Evolutionary conservation across 2,888 invertebrate species (phyloP), one percentile per base, ranked within the genome.

Genomic region (Xylophagus ater): DNA sequence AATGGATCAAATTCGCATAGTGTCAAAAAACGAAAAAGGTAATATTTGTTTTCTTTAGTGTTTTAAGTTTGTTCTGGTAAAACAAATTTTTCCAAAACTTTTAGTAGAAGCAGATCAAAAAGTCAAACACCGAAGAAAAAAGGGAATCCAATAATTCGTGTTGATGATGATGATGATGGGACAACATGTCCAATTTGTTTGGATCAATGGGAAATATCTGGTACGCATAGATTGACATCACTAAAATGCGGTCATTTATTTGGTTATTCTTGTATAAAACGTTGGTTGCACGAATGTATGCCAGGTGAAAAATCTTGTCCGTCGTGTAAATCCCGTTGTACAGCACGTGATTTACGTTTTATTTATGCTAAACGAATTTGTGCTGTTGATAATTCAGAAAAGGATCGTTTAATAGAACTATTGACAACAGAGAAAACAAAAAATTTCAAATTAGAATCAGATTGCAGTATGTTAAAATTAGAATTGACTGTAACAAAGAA

Each of bases 181-280:
- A 72, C 76, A 53, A 71, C 73, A 0, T 94, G 94, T 52, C 77
- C 89, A 0, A 92, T 94, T 47, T 94, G 94, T 56, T 69, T 90
- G 46, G 93, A 93, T 39, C 65, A 72, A 3, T 94, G 90, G 87
- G 84, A 82, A 4, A 87, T 80, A 57, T 75, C 81, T 0, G 94
- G 93, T 0, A 75, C 73, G 0, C 96, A 96, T 59, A 71, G 92
- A 37, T 65, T 94, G 3, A 81, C 82, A n/a, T 79, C 87, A 0
- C 65, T 96, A 7, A 80, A 79, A 54, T 96, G 96, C 61, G 96
- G 96, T 0, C 96, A 96, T 65, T 63, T 94, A 6, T 96, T 92
- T 62, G 96, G 96, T 0, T 65, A 76, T 1, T 70, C 72, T 13
- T 94, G 94, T 56, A 70, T 63, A 36, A 57, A 58, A 2, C 61